Percentiles rank a stretch among this genome's conserved stretches.
phyloP scores from a whole-genome alignment of 2,797 vertebrate species.

The Chelmon rostratus region DNA sequence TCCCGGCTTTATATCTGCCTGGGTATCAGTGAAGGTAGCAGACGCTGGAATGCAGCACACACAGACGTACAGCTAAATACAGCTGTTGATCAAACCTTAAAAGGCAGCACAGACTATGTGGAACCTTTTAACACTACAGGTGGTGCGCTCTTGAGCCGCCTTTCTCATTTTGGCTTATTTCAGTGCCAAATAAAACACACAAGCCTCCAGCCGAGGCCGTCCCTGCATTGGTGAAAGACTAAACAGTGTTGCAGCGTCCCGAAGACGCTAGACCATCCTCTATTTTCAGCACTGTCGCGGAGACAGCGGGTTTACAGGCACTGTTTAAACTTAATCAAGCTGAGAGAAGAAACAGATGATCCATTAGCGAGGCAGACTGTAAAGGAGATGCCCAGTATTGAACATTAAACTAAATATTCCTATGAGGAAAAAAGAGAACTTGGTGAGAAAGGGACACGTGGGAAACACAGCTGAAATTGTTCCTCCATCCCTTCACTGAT shows the following conservation, averaged over 20 bases:
- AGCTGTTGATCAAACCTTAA: constrained; percentile 27
- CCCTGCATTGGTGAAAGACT: constrained; percentile 47
- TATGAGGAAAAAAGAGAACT: constrained; percentile 9
- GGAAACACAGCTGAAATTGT: not conserved
- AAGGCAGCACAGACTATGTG: not conserved
- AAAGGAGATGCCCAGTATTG: constrained; percentile 24
- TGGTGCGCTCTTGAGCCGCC: constrained; percentile 17
- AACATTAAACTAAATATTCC: not conserved
- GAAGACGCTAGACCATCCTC: constrained; percentile 31
- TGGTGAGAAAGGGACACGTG: not conserved
- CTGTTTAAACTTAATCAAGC: constrained; percentile 63
- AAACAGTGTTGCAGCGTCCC: constrained; percentile 52
- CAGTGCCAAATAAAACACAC: constrained; percentile 42
- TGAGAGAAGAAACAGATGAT: constrained; percentile 53
- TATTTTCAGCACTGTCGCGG: constrained; percentile 56
- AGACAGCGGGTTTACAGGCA: constrained; percentile 53
- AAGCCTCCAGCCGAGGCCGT: constrained; percentile 21
- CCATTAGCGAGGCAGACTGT: constrained; percentile 41
- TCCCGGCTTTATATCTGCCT: constrained; percentile 2
- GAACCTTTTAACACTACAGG: constrained; percentile 30
- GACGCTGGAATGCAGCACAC: not conserved
- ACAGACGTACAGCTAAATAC: constrained; percentile 9
- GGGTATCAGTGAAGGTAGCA: constrained; percentile 12
- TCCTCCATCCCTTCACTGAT: not conserved
- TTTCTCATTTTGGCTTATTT: constrained; percentile 37